Evolutionary conservation across 2,888 invertebrate genomes (phyloP), one percentile per base, ranked within the genome.

Genomic region (Pseudococcus jackbeardsleyi): DNA sequence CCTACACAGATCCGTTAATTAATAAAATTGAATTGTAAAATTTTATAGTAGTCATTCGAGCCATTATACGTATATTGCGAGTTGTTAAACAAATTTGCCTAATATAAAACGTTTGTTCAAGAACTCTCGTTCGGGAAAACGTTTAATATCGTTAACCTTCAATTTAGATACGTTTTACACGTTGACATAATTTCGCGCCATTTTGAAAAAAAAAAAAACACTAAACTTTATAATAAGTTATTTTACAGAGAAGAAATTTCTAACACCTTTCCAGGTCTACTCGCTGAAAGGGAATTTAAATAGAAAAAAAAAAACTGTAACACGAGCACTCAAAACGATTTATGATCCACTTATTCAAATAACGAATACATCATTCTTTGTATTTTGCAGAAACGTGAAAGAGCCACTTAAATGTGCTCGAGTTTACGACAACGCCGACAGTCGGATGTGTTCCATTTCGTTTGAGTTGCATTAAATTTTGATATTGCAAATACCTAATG

Each of bases 321-420:
- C 33, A 72, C 72, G 72, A 72, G 33, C 79, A 19, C 79, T 82
- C 19, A 46, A 82, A 19, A 46, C 33, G 79, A 82, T 82, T 82
- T 82, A 82, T 46, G 79, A 82, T 82, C 46, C 79, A 46, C 79
- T 82, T 39, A 82, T 82, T 82, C 46, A 46, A 42, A 46, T 46
- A 82, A 82, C 79, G 46, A 46, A 82, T 82, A 82, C 46, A 46
- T 46, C 79, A 77, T 77, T 64, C 64, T 64, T 64, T 64, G 64
- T 64, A 64, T 64, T 64, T 64, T 72, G 33, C 72, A 72, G 72
- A 72, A 33, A 33, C 72, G 64, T 64, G 72, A 72, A 72, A 33
- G 72, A 33, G 72, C 72, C 72, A 72, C 72, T 72, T 72, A 72
- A 72, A 72, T 33, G 72, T 72, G 33, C 33, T 64, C 33, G 72